Evolutionary conservation across 2,888 invertebrate genomes (phyloP), one percentile per base, ranked within the genome.

Genomic region (Sabatieria punctata): DNA sequence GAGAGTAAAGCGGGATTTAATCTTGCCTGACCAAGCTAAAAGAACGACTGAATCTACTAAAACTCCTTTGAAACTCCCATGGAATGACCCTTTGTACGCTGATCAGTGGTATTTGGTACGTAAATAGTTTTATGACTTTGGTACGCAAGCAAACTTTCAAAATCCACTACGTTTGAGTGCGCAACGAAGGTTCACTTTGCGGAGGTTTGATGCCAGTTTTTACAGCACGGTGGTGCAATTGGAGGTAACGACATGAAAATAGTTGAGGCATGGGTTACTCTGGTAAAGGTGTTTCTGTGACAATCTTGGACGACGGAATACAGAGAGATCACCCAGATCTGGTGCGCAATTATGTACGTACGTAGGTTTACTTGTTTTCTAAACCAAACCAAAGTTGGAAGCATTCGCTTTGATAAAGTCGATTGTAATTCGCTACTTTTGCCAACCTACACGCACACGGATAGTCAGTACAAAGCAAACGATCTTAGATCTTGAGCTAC

Each of bases 241-340:
- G 88, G 86, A 66, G 88, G 88, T 13, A 78, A 80, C 60, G 95
- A 95, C 67, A 93, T 95, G 93, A 93, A 93, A 68, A 80, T 95
- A 51, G 78, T 77, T 1, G 81, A 84, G 1, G 93, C 91, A 2
- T 95, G 95, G 95, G 93, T 2, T 91, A 85, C 69, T 89, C 91
- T 0, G 95, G 95, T 45, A 86, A 86, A 68, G 85, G 86, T 45
- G 83, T 95, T 23, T 91, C 93, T 11, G 85, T 95, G 41, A 91
- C 91, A 47, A 95, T 95, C 64, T 73, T 95, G 46, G 95, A 95
- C 68, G 95, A 95, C 67, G 95, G 95, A 49, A 89, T 95, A 57
- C 93, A 93, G 71, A 83, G 22, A 24, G 52, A 49, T 6, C 48
- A 63, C 25, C 63, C 63, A 15, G 64, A 57, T 45, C 52, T 52